Conservation (phyloP, 2,888 invertebrate genomes). For the Morpho achilles region DNA sequence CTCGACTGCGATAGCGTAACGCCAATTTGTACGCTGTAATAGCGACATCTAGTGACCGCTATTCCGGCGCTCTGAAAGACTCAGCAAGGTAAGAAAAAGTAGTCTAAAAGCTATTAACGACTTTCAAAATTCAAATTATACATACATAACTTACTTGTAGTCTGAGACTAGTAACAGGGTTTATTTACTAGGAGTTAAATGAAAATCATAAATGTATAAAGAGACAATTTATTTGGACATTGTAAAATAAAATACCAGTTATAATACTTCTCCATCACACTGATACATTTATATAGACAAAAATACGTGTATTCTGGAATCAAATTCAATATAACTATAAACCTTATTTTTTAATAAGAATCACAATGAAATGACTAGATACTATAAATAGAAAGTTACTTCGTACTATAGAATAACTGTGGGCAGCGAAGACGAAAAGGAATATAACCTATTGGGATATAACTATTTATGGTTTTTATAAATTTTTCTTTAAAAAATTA, state of each 20-base stretch:
- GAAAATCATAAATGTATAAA: constrained; percentile 56
- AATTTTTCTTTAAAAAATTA: constrained; percentile 17
- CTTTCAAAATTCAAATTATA: too few relatives aligned
- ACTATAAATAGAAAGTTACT: constrained; percentile 30
- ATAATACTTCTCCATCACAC: constrained; percentile 57
- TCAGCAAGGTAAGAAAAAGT: too few relatives aligned
- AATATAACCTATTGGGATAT: constrained; percentile 16
- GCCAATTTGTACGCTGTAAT: too few relatives aligned
- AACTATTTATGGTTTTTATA: constrained; percentile 14
- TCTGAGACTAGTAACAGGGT: too few relatives aligned
- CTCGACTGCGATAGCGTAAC: too few relatives aligned
- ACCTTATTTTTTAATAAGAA: constrained; percentile 41
- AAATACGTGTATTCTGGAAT: constrained; percentile 70
- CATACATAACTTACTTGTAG: too few relatives aligned
- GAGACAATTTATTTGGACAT: constrained; percentile 73
- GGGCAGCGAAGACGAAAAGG: constrained; percentile 29
- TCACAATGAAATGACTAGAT: constrained; percentile 42
- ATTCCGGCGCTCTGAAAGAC: too few relatives aligned
- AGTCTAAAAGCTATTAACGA: too few relatives aligned
- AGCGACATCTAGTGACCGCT: too few relatives aligned
- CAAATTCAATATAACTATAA: constrained; percentile 63
- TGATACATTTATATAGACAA: constrained; percentile 68
- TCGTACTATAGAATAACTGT: constrained; percentile 38
- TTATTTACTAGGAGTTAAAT: background rate
- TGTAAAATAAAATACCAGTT: constrained; percentile 73